A percentile compares a stretch with the other conserved stretches of the same genome.
phyloP scores from a whole-genome alignment of 2,113 vertebrate species.

The Lagopus leucura region DNA sequence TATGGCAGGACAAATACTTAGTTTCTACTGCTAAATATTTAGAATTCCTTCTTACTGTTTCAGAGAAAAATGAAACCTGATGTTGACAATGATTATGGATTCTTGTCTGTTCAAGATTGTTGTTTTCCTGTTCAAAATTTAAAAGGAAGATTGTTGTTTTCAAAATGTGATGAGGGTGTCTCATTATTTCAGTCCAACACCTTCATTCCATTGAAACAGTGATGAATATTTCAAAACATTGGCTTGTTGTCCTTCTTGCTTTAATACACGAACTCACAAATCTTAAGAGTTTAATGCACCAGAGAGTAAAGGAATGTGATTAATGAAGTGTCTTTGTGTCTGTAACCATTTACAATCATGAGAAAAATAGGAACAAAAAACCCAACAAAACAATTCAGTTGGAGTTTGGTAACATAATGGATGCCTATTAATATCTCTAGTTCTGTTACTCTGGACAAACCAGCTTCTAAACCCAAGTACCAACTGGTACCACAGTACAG shows the following conservation, averaged over 20 bases:
- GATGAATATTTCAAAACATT: slow-evolving; percentile 14
- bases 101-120: not conserved
- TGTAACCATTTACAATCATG: not conserved
- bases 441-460: not conserved
- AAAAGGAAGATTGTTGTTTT: slow-evolving; percentile 28
- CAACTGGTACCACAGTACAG: not conserved
- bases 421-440: not conserved
- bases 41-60: not conserved
- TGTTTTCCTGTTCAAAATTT: not conserved
- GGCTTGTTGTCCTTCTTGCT: not conserved
- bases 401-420: not conserved
- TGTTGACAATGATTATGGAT: not conserved
- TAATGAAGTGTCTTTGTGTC: not conserved
- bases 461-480: not conserved
- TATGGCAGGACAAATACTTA: not conserved
- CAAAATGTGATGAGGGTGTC: not conserved
- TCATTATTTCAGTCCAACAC: not conserved
- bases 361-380: not conserved
- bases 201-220: not conserved
- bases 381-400: not conserved
- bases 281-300: not conserved
- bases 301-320: not conserved
- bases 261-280: not conserved
- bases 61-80: not conserved
- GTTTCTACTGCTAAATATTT: not conserved